These are phyloP conservation scores for Bunonema sp. DNA, from an alignment of 2,888 invertebrate genomes.

Conservation along the genomic window DNA sequence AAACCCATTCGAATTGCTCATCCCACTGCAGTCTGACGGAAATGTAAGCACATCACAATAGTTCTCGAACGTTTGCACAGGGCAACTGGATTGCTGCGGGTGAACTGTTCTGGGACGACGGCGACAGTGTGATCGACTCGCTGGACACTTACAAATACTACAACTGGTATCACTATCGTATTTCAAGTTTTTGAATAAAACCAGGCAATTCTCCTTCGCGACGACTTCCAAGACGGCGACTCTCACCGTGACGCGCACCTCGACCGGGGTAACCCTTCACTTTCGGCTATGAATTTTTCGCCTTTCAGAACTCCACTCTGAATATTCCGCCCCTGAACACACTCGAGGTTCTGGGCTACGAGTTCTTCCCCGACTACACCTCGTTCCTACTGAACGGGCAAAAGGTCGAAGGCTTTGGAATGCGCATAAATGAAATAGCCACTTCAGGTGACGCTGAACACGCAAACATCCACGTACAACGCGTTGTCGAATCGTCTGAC, in stretches of 20 bases:
- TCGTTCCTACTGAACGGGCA: slow-evolving; percentile 5
- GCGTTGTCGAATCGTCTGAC: neutral
- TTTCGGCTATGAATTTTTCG: neutral
- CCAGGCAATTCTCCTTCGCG: neutral
- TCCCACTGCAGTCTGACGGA: slow-evolving; percentile 46
- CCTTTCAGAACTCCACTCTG: slow-evolving; percentile 1
- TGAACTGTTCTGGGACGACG: slow-evolving; percentile 29
- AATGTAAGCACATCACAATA: neutral
- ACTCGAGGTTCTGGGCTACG: slow-evolving; percentile 7
- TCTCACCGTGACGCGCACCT: neutral
- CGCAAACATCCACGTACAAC: slow-evolving; percentile 1
- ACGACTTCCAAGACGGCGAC: neutral
- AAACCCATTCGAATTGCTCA: slow-evolving; percentile 57
- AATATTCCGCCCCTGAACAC: slow-evolving; percentile 4
- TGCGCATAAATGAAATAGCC: neutral
- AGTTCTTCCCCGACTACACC: neutral
- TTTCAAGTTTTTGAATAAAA: too few relatives aligned
- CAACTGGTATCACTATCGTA: too few relatives aligned
- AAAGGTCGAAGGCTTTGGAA: neutral
- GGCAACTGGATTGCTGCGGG: slow-evolving; percentile 9
- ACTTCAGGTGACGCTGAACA: neutral
- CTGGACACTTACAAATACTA: slow-evolving; percentile 7
- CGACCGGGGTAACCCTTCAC: neutral
- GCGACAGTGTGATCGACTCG: slow-evolving; percentile 20
- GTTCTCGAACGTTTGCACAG: neutral